Evolutionary conservation across 1,140 invertebrate species (phyloP), one percentile per base, ranked within the genome.

Genomic region (Melipona quadrifasciata): DNA sequence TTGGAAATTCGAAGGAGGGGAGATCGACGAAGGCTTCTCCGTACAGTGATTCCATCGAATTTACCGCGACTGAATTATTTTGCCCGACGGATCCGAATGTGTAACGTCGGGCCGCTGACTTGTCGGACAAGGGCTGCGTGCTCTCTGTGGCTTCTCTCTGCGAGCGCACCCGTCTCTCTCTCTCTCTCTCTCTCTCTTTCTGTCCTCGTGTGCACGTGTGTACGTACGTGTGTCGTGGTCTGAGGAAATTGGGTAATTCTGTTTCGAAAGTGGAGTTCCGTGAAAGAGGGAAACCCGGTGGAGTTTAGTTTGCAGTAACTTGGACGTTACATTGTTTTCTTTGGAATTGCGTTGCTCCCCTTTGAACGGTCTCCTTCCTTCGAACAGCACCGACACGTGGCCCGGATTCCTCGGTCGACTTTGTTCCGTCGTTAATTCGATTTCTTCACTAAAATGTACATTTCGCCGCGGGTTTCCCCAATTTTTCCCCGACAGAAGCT

Each of bases 241-340:
- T 17, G 58, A 61, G 74, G 58, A 77, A 77, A 77, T 77, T 77
- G 74, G 74, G 74, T 77, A 77, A 77, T 77, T 77, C 58, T 77
- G 74, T 77, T 77, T 64, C 57, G 74, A 77, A 77, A 77, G 74
- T 77, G 74, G 58, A 64, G 74, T 61, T 64, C 58, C 57, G 74
- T 51, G 74, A 64, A 77, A 64, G 74, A 77, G 57, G 58, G 24
- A 64, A 64, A 10, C 74, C 24, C n/a, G 58, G 24, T 21, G 17
- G 57, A 24, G 74, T 64, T 61, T 47, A 39, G 39, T 8, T 47
- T 19, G 14, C 34, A 21, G 34, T 19, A 77, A 77, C 74, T 77
- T 64, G 74, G 34, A 64, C 74, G 58, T 19, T 76, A 24, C 57
- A 64, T 77, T 77, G 74, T 77, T 77, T 77, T 77, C 74, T 65